Evolutionary conservation across 2,113 vertebrate species (phyloP).

Genomic region (Dipodomys ordii): DNA sequence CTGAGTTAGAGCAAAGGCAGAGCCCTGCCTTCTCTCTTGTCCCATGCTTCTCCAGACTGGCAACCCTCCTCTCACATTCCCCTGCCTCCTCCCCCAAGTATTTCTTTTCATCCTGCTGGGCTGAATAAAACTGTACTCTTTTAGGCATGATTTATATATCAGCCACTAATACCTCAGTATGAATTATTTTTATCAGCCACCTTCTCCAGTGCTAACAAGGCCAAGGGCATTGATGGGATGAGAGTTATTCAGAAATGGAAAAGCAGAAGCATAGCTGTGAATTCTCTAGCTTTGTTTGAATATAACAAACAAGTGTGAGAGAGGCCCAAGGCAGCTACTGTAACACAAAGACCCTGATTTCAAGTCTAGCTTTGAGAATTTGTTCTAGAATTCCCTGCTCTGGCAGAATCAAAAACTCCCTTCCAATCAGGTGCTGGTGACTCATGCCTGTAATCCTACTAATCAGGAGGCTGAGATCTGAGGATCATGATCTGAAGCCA

Average conservation of each 20-base stretch:
- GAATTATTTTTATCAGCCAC: not conserved
- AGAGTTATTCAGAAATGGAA: not conserved
- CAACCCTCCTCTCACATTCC: too few relatives aligned
- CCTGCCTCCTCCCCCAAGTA: not conserved
- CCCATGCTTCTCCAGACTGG: too few relatives aligned
- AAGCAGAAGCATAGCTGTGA: not conserved
- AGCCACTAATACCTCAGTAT: conserved; percentile 19
- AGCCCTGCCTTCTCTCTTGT: not conserved
- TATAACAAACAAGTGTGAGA: not conserved
- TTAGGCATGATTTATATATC: not conserved
- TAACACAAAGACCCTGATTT: not conserved
- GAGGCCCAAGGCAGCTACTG: not conserved
- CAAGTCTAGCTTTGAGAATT: not conserved
- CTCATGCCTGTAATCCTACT: too few relatives aligned
- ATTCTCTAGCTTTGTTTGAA: not conserved
- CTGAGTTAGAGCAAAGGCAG: too few relatives aligned
- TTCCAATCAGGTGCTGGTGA: too few relatives aligned
- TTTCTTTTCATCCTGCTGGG: not conserved
- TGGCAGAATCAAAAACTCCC: not conserved
- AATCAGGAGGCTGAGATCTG: too few relatives aligned
- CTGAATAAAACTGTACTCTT: not conserved
- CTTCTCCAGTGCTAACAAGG: not conserved
- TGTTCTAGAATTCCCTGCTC: not conserved
- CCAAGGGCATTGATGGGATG: not conserved
- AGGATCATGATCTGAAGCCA: too few relatives aligned